Evolutionary conservation across 92 coral and sea anemone species (phyloP), one percentile per base, ranked within the genome.

Genomic region (Epizoanthus illoricatus): DNA sequence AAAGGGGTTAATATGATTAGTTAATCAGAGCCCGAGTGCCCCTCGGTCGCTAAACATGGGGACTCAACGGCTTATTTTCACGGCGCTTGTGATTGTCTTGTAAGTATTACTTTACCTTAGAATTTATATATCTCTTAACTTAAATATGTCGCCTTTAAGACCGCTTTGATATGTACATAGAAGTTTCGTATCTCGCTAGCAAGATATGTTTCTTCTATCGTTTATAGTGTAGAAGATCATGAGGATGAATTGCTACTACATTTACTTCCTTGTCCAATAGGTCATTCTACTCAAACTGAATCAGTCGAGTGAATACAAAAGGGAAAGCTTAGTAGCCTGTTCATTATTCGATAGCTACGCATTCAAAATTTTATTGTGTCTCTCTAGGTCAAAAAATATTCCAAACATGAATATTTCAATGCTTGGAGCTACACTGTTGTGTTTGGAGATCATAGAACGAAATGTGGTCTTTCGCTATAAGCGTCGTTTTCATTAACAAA

Each of bases 1-100:
- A 11, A 45, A 78, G 82, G 82, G 63, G 82, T 1, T 63, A 42
- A 64, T 61, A 20, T 78, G 82, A 59, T 20, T 62, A 62, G 17
- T 78, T 24, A 63, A 63, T 63, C 71, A 78, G 82, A 59, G 60
- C 82, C 82, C 82, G 71, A 43, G 82, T 78, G 41, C 82, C 82
- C 82, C 82, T 78, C 66, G 82, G 28, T 66, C 65, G 82, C 41
- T 7, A 78, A 76, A 78, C 82, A 78, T 78, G 82, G 82, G 82
- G 82, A 19, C 82, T 58, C 71, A 78, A 33, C 28, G 82, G 82
- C 71, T 78, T n/a, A 61, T 21, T 16, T 62, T 78, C 71, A 42
- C 45, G 24, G 17, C 60, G 69, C 61, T 78, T 19, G 60, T 78
- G 82, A 61, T 78, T 11, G 71, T 61, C 39, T 78, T 78, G 82